Percentiles rank a stretch among this genome's conserved stretches.
phyloP scores from a whole-genome alignment of 2,113 vertebrate species.

The Ursus arctos region DNA sequence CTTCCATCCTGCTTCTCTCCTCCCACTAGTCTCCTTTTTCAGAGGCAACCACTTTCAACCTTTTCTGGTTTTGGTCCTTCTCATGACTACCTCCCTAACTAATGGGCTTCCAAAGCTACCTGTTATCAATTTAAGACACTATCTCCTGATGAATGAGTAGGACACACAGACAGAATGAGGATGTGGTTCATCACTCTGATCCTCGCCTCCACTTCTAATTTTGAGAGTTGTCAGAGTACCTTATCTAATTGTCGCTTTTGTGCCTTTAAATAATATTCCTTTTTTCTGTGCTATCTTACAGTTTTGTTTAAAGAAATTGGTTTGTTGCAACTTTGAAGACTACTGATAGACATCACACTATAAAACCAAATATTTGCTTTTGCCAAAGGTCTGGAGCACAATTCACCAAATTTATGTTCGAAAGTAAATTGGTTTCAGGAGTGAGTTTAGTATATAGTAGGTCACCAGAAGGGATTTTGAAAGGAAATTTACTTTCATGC shows the following conservation, averaged over 20 bases:
- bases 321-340: background rate
- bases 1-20: background rate
- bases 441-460: background rate
- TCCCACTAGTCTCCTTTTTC: background rate
- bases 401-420: conserved; percentile 26
- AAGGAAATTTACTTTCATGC: conserved; percentile 1
- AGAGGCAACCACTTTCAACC: background rate
- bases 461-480: background rate
- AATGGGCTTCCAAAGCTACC: background rate
- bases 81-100: background rate
- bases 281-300: background rate
- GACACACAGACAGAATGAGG: background rate
- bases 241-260: background rate
- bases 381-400: background rate
- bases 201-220: background rate
- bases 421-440: conserved; percentile 2
- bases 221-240: background rate
- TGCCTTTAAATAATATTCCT: background rate
- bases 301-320: background rate
- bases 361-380: background rate
- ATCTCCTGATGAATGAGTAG: background rate
- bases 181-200: background rate
- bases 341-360: background rate
- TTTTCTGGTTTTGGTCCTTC: background rate
- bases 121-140: background rate